These are phyloP conservation scores for Tokudaia muenninki DNA, from an alignment of 2,797 vertebrate genomes.

Conservation along the genomic window DNA sequence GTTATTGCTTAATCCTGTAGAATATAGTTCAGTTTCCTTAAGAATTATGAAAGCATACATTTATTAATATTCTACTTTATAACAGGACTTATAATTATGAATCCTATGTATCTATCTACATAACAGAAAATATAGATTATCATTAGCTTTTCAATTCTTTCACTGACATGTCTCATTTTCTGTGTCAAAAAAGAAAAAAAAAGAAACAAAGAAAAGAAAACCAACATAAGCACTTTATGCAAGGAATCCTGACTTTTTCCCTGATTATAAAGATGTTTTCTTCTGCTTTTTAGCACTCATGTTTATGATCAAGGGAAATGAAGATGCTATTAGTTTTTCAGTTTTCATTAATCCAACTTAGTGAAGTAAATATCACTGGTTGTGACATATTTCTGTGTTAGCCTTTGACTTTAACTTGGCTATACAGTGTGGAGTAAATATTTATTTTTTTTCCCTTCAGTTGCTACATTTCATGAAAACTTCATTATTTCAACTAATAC, in stretches of 20 bases:
- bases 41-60: background rate
- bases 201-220: background rate
- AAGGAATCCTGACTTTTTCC: background rate
- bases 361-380: background rate
- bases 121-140: background rate
- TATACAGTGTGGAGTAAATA: background rate
- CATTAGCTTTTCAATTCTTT: background rate
- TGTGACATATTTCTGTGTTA: background rate
- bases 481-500: constrained; percentile 30
- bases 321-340: background rate
- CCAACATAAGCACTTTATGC: background rate
- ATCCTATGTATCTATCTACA: background rate
- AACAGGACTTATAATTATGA: background rate
- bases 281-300: background rate
- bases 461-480: constrained; percentile 66
- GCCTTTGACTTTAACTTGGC: background rate
- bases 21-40: background rate
- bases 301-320: background rate
- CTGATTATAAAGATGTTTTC: background rate
- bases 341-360: background rate
- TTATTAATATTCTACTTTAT: background rate
- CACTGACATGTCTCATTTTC: background rate
- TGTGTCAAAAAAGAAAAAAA: background rate
- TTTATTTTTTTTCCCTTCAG: constrained; percentile 59
- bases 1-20: background rate